phyloP scores from a whole-genome alignment of 2,113 vertebrate genomes.

The Eretmochelys imbricata region DNA sequence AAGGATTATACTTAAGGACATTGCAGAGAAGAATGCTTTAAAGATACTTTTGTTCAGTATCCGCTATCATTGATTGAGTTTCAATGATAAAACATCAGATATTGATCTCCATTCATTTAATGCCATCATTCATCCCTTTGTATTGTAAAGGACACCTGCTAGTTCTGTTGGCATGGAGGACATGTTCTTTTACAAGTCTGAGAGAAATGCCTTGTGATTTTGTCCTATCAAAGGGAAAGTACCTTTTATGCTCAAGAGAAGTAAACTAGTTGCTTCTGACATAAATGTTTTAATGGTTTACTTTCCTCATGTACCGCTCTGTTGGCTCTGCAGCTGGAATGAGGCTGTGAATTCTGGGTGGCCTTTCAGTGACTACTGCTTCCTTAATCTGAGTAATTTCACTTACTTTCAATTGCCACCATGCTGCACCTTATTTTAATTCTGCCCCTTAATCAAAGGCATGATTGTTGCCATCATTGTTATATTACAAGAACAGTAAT shows the following conservation, averaged over 20 bases:
- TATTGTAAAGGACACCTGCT: not conserved
- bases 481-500: not conserved
- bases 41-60: not conserved
- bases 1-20: not conserved
- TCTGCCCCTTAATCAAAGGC: not conserved
- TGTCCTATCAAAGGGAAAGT: not conserved
- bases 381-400: not conserved
- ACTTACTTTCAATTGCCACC: not conserved
- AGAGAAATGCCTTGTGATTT: not conserved
- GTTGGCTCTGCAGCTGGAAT: fast-evolving
- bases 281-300: not conserved
- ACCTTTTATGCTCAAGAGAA: not conserved
- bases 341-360: not conserved
- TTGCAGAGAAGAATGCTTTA: not conserved
- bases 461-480: not conserved
- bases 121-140: not conserved
- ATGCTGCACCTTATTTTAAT: not conserved
- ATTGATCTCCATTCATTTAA: not conserved
- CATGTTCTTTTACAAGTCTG: not conserved
- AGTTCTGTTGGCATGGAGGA: not conserved
- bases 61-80: not conserved
- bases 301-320: not conserved
- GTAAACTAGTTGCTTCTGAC: not conserved
- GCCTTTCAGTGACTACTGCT: fast-evolving
- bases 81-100: not conserved